These are phyloP conservation scores for Brachionus calyciflorus DNA, from an alignment of 1,140 invertebrate species.

Conservation along the genomic window DNA sequence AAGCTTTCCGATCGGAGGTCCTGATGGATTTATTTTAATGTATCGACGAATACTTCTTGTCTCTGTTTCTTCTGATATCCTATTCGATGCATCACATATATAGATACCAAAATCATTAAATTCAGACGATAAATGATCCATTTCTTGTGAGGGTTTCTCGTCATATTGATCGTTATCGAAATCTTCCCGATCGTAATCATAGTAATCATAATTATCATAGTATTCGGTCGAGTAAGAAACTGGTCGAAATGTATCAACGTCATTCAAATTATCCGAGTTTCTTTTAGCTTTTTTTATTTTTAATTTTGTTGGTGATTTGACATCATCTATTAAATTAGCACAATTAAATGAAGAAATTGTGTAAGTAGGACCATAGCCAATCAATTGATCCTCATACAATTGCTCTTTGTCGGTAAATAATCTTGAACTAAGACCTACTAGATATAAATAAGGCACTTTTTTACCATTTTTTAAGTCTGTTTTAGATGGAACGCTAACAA, in stretches of 20 bases:
- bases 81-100: constrained; percentile 17
- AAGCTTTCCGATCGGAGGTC: not conserved
- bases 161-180: not conserved
- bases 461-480: not conserved
- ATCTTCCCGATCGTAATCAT: not conserved
- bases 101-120: constrained; percentile 33
- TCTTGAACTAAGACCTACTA: not conserved
- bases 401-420: not conserved
- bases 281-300: not conserved
- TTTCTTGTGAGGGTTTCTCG: not conserved
- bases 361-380: constrained; percentile 35
- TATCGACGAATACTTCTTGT: not conserved
- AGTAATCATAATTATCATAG: not conserved
- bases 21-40: constrained; percentile 22
- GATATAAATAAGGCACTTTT: not conserved
- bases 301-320: not conserved
- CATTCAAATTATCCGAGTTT: not conserved
- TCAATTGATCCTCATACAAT: constrained; percentile 2
- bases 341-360: constrained; percentile 35
- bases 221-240: not conserved
- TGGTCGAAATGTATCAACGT: not conserved
- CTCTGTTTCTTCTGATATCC: not conserved
- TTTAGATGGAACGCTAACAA: not conserved
- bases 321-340: not conserved
- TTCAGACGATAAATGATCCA: not conserved